These are phyloP conservation scores for Paramacrobiotus metropolitanus DNA, from an alignment of 1,140 invertebrate genomes.

Conservation along the genomic window DNA sequence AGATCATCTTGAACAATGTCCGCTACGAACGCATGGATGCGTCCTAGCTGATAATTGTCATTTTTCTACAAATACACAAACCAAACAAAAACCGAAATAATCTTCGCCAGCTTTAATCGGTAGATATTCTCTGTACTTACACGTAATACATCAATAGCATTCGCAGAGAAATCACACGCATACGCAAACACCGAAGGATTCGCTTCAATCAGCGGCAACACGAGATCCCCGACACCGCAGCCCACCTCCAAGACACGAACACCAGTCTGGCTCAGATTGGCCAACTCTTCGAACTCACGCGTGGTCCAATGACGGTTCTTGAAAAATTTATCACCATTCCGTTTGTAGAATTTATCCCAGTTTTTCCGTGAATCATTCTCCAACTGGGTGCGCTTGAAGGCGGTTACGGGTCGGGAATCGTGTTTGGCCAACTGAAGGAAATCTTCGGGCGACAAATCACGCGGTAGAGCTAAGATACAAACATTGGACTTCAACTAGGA, in stretches of 20 bases:
- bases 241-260: slow-evolving; percentile 53
- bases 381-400: slow-evolving; percentile 52
- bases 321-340: slow-evolving; percentile 72
- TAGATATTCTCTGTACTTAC: slow-evolving; percentile 15
- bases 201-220: slow-evolving; percentile 71
- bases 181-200: slow-evolving; percentile 44
- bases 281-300: slow-evolving; percentile 68
- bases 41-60: slow-evolving; percentile 32
- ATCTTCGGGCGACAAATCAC: neutral
- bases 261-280: slow-evolving; percentile 9
- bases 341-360: slow-evolving; percentile 96
- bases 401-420: slow-evolving; percentile 26
- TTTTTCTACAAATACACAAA: slow-evolving; percentile 16
- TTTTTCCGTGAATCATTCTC: slow-evolving; percentile 66
- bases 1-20: slow-evolving; percentile 26
- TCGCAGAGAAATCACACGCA: slow-evolving; percentile 78
- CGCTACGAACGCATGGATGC: slow-evolving; percentile 44
- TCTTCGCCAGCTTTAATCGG: neutral
- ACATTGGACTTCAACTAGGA: too few relatives aligned
- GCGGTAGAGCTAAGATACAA: neutral
- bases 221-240: slow-evolving; percentile 88
- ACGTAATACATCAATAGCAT: slow-evolving; percentile 67
- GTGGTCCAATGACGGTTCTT: slow-evolving; percentile 93
- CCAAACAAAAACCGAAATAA: slow-evolving; percentile 18
- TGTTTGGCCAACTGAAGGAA: neutral